Evolutionary conservation across 2,888 invertebrate genomes (phyloP), one percentile per base, ranked within the genome.

Genomic region (Eupithecia subumbrata): DNA sequence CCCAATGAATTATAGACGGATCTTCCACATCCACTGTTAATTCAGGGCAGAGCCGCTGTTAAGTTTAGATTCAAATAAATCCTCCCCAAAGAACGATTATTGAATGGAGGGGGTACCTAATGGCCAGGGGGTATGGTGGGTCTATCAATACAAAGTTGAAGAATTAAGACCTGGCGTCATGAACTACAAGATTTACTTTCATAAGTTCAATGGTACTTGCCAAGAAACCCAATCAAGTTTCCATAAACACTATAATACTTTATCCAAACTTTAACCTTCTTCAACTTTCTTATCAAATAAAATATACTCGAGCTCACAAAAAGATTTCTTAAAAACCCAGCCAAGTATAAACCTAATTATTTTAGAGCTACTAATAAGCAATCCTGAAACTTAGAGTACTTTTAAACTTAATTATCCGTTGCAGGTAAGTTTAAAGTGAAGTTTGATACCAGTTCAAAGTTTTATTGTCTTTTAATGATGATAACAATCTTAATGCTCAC

Each of bases 391-490:
- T 80, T 9, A 68, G 80, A 83, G 80, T 82, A 82, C 82, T 83
- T 84, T 80, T 73, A 75, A 82, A 84, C 82, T 82, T 79, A 81
- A 81, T 83, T 83, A 83, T 82, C 82, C 79, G 80, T 78, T 78
- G 73, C 79, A 81, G 78, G 81, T 81, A 74, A 76, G 78, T 80
- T 77, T 75, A 72, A 67, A 72, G 52, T 75, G 72, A 77, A 78
- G 79, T 83, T 82, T 76, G 75, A 72, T 79, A 11, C 22, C n/a
- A 69, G 68, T 79, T 82, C 72, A 56, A 77, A 73, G 45, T 74
- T 78, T 79, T 82, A 79, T 79, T 81, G 77, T 79, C 76, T 43
- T 77, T 72, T 75, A 30, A 79, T 75, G 69, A 71, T 56, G n/a
- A 30, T 70, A 48, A 72, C 45, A 66, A 66, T 74, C 56, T 72